Evolutionary conservation across 2,113 vertebrate genomes (phyloP), one percentile per base, ranked within the genome.

Genomic region (Brachyhypopomus occidentalis): DNA sequence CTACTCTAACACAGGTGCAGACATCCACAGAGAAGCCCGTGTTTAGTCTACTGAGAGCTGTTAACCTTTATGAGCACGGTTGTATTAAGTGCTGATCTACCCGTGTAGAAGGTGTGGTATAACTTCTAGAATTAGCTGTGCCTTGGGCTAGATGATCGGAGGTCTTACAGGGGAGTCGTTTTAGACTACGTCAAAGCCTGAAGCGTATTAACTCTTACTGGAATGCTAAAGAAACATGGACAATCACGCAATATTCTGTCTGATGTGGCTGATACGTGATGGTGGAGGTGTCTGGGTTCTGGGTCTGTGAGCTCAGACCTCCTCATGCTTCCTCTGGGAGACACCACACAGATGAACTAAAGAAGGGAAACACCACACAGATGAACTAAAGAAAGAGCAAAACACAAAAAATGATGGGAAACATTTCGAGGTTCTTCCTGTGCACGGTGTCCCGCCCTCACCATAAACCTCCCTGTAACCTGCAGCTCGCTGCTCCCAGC

Each of bases 1-100:
- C 78, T 80, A 75, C 69, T 83, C 79, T 60, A 58, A 14, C 23
- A 81, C 38, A 23, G 41, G 38, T 41, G 55, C 79, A 75, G 64
- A 58, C 71, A 81, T 64, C 48, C 71, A 41, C 25, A 52, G 69
- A 58, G 14, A n/a, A 67, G 45, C n/a, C 36, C 58, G 45, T 45
- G 52, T 34, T 75, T 55, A 75, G 72, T 81, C 72, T 52, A 56
- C 71, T 58, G 72, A 66, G 60, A 62, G 36, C 62, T 73, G 25
- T 74, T 74, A 66, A 30, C 27, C 36, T 67, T 74, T 75, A 81
- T 67, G 75, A 75, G 36, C 19, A 19, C 72, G 20, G 48, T 48
- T 56, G 27, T 14, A 66, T 72, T 22, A 63, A 72, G 55, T 41
- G 34, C 36, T 55, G 69, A 72, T 69, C 55, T 79, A 38, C 38